Evolutionary conservation across 2,888 invertebrate species (phyloP).

Genomic region (Dasysyrphus tricinctus): DNA sequence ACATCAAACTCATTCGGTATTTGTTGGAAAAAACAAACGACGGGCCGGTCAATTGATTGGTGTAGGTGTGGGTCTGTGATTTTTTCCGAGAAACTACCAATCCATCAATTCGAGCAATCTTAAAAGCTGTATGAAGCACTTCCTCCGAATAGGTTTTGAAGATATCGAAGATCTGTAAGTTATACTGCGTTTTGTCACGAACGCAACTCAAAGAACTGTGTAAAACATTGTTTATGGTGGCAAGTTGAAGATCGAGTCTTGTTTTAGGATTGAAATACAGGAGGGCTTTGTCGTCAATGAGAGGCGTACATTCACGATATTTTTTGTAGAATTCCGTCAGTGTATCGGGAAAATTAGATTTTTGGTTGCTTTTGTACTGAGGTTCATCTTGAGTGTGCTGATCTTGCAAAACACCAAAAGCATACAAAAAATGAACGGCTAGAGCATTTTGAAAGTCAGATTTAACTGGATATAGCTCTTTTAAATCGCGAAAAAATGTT

Average conservation of each 20-base stretch:
- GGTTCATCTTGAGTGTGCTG: slow-evolving; percentile 27
- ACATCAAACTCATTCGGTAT: slow-evolving; percentile 81
- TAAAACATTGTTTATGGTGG: slow-evolving; percentile 83
- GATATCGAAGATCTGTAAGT: slow-evolving; percentile 88
- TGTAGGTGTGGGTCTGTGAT: slow-evolving; percentile 78
- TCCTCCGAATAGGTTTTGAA: slow-evolving; percentile 89
- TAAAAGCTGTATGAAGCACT: slow-evolving; percentile 86
- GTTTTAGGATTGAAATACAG: slow-evolving; percentile 79
- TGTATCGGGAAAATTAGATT: slow-evolving; percentile 80
- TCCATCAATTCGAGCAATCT: slow-evolving; percentile 85
- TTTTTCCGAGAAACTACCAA: slow-evolving; percentile 85
- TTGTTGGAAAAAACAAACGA: slow-evolving; percentile 83
- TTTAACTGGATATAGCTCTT: slow-evolving; percentile 79
- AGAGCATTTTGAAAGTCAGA: slow-evolving; percentile 79
- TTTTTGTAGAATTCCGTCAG: slow-evolving; percentile 79
- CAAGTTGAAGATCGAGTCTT: slow-evolving; percentile 79
- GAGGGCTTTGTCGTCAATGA: slow-evolving; percentile 78
- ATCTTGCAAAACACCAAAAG: slow-evolving; percentile 25
- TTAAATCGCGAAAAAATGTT: slow-evolving; percentile 81
- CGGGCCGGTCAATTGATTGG: slow-evolving; percentile 79
- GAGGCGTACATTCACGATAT: slow-evolving; percentile 77
- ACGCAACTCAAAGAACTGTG: slow-evolving; percentile 87
- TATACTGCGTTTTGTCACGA: slow-evolving; percentile 86
- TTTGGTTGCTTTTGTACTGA: slow-evolving; percentile 34
- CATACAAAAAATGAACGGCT: slow-evolving; percentile 80